Base-by-base conservation (phyloP, 92 coral and sea anemone genomes). In the Epizoanthus fatuus region DNA sequence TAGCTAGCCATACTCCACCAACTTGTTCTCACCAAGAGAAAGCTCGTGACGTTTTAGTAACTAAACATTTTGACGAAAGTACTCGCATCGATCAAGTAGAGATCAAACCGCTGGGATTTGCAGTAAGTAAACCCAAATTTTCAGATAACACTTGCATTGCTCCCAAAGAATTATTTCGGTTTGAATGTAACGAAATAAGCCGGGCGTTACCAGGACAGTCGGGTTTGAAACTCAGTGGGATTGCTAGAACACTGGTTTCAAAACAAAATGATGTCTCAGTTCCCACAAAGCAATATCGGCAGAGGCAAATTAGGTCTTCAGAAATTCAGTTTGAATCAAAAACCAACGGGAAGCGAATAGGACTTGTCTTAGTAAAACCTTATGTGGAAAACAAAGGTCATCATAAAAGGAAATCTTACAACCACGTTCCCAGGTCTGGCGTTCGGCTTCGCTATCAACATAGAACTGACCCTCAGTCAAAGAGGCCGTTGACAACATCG, bases 371-470 rank as follows among this genome's bases (percentile, higher is more conserved):
- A 19, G 55, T 10, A 15, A 70, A 70, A 70, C 75, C 16, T 2
- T 9, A 14, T 37, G 35, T 64, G 70, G 22, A 69, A 69, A 40
- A 69, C 17, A 69, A 69, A 22, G 16, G 11, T 3, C 53, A 70
- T 8, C 57, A 70, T 25, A 20, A 54, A 66, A 42, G n/a, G 22
- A 45, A 70, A 45, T 7, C 6, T n/a, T 0, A 42, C 57, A 70
- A 1, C n/a, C 19, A 47, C 2, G 0, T 20, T 6, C 75, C 57
- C 38, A 44, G 75, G 16, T 12, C 72, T 35, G 72, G 13, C 15
- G 47, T 37, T 66, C 72, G 38, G 49, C 15, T 70, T 45, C 56
- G 38, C 13, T 70, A 70, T 45, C 55, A 70, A 44, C 75, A 70
- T 13, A 70, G 75, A 22, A 54, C 49, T 3, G 75, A 70, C 15